A percentile compares a stretch with the other conserved stretches of the same genome.
Conservation (phyloP, 2,113 vertebrate species). For the Megaceryle maxima region DNA sequence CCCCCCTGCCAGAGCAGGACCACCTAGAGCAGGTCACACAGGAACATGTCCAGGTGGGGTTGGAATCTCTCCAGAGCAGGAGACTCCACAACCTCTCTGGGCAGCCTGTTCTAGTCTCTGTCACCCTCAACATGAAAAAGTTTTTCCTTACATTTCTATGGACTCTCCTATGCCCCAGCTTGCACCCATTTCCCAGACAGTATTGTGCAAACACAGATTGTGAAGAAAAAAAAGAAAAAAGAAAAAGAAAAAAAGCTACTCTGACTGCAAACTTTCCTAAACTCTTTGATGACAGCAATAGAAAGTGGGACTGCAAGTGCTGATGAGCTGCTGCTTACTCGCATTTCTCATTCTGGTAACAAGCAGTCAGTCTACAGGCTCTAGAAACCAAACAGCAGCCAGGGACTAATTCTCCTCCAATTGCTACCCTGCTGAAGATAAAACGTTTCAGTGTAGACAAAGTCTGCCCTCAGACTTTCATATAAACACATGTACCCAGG, state of each 20-base stretch:
- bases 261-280: constrained; percentile 49
- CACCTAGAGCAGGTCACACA: no score
- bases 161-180: no score
- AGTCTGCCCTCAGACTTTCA: background rate
- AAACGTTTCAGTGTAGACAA: background rate
- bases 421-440: constrained; percentile 1
- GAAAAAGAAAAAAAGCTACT: background rate
- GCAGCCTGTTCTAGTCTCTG: no score
- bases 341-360: constrained; percentile 30
- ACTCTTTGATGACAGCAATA: constrained; percentile 59
- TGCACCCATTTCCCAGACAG: background rate
- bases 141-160: no score
- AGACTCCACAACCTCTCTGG: no score
- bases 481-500: background rate
- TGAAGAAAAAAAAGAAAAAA: background rate
- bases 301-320: constrained; percentile 47
- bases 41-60: no score
- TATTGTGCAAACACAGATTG: background rate
- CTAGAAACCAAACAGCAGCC: background rate
- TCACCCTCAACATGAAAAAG: no score
- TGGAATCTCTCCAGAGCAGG: no score
- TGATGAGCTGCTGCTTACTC: background rate
- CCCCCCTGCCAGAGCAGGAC: no score
- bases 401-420: background rate
- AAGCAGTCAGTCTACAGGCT: background rate